These are phyloP conservation scores for Spisula solida DNA, from an alignment of 2,888 invertebrate genomes.

Conservation along the genomic window DNA sequence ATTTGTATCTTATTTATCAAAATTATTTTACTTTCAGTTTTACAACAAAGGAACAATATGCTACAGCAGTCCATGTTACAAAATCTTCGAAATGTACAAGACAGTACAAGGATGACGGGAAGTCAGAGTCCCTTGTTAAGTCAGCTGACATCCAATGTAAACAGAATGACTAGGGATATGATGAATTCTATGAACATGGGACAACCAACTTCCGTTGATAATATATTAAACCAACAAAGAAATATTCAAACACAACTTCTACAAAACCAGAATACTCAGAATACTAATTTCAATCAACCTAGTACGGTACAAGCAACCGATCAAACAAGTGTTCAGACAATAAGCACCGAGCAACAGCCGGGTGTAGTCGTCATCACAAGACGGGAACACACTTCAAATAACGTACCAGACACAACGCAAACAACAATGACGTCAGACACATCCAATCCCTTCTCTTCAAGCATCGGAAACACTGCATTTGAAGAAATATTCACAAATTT, in stretches of 20 bases:
- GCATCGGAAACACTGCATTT: slow-evolving; percentile 26
- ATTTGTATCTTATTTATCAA: too few species aligned
- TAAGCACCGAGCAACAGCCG: neutral
- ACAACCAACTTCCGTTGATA: slow-evolving; percentile 26
- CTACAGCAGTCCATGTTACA: slow-evolving; percentile 32
- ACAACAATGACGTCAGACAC: neutral
- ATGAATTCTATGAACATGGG: slow-evolving; percentile 23
- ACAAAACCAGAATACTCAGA: slow-evolving; percentile 27
- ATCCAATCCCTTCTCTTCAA: slow-evolving; percentile 22
- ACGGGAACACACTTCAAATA: neutral
- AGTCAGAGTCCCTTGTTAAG: neutral
- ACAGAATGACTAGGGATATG: slow-evolving; percentile 37
- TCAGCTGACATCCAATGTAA: neutral
- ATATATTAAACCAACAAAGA: slow-evolving; percentile 51
- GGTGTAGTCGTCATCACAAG: neutral
- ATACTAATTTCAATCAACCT: neutral
- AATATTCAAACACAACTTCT: slow-evolving; percentile 43
- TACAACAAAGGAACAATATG: slow-evolving; percentile 31
- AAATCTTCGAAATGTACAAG: slow-evolving; percentile 26
- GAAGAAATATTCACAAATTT: slow-evolving; percentile 25
- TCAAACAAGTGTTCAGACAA: neutral
- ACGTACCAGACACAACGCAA: neutral
- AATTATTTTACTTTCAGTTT: slow-evolving; percentile 20
- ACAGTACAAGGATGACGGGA: neutral
- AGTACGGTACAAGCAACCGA: neutral